Evolutionary conservation across 2,113 vertebrate genomes (phyloP).

Genomic region (Gallinago paraguaiae): DNA sequence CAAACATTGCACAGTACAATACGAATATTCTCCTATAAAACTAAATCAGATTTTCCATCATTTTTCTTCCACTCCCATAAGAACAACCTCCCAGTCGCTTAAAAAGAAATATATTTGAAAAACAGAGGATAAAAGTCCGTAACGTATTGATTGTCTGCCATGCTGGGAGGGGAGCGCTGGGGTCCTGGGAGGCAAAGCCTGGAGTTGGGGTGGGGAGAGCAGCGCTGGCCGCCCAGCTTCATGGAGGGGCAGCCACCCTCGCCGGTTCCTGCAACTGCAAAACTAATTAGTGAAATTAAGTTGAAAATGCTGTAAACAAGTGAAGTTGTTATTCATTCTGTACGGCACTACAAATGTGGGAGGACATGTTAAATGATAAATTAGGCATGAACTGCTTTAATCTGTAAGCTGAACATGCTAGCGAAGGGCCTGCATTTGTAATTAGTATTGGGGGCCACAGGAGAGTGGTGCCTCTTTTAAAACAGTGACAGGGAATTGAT

Average conservation of each 20-base stretch:
- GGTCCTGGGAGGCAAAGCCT: not conserved
- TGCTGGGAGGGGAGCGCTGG: fast-evolving
- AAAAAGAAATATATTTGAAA: not conserved
- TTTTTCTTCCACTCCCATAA: not conserved
- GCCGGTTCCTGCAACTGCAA: slow-evolving; percentile 48
- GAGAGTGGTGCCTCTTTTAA: slow-evolving; percentile 78
- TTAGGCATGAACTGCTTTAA: slow-evolving; percentile 79
- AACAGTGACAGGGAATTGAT: slow-evolving; percentile 87
- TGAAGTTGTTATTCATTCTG: slow-evolving; percentile 78
- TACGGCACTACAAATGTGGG: slow-evolving; percentile 71
- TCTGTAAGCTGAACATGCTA: slow-evolving; percentile 79
- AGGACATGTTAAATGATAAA: slow-evolving; percentile 82
- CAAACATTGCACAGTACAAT: too few relatives aligned
- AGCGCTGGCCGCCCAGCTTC: not conserved
- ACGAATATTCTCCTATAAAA: fast-evolving
- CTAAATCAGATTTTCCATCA: not conserved
- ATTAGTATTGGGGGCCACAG: slow-evolving; percentile 81
- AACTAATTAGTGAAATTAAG: slow-evolving; percentile 80
- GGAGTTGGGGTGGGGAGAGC: not conserved
- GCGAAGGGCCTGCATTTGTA: slow-evolving; percentile 77
- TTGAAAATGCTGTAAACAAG: slow-evolving; percentile 76
- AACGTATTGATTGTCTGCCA: fast-evolving
- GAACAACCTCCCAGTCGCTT: not conserved
- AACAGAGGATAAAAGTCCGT: too few relatives aligned
- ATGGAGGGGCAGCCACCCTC: not conserved